Evolutionary conservation across 2,113 vertebrate species (phyloP).

Genomic region (Apodemus speciosus): DNA sequence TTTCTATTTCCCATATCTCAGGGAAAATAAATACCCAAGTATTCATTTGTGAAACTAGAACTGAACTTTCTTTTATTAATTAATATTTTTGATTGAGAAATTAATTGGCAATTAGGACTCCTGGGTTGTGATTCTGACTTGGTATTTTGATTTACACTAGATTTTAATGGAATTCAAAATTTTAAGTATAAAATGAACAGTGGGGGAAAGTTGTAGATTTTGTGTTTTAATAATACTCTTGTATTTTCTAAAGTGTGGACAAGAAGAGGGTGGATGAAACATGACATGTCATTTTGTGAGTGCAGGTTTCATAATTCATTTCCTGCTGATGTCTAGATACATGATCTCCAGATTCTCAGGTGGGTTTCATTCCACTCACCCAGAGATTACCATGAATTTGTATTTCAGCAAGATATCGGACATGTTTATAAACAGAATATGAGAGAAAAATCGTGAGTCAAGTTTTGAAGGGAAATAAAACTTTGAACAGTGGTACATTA

Average conservation of each 20-base stretch:
- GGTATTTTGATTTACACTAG: neutral
- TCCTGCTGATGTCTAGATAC: neutral
- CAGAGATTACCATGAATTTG: neutral
- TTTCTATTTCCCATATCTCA: neutral
- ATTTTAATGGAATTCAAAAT: neutral
- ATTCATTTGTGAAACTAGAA: neutral
- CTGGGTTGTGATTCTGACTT: conserved; percentile 14
- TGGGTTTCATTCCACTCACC: neutral
- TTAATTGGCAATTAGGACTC: neutral
- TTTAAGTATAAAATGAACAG: neutral
- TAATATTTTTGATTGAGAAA: conserved; percentile 16
- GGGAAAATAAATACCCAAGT: neutral
- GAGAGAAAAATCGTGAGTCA: neutral
- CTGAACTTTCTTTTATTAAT: neutral
- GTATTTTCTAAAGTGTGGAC: neutral
- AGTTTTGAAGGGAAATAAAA: neutral
- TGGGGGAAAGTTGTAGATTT: neutral
- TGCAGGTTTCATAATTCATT: neutral
- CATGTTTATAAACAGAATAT: neutral
- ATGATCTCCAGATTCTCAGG: neutral
- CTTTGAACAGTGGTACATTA: neutral
- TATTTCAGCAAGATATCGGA: neutral
- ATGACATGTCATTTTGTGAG: neutral
- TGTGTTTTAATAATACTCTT: neutral
- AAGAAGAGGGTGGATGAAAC: neutral